A percentile compares a stretch with the other conserved stretches of the same genome.
Evolutionary conservation across 2,113 vertebrate species (phyloP).

Genomic region (Eulemur macaco): DNA sequence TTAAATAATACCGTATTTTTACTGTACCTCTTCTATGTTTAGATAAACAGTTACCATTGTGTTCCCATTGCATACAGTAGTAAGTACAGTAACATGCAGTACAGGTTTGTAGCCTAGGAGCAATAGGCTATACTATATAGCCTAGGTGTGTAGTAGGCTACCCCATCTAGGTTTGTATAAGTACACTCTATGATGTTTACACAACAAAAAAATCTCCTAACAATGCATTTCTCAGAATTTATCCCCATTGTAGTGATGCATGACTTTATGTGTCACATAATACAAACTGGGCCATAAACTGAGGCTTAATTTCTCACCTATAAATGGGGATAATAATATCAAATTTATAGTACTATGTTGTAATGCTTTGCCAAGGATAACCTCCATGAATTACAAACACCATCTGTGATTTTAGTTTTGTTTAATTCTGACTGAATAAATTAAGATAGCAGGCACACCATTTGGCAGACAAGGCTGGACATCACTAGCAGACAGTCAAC

Average conservation of each 20-base stretch:
- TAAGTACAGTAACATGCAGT: neutral
- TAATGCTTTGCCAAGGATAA: neutral
- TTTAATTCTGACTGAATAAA: constrained; percentile 1
- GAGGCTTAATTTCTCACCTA: neutral
- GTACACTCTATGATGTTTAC: neutral
- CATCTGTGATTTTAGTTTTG: constrained; percentile 7
- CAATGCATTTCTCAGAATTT: neutral
- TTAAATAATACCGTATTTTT: neutral
- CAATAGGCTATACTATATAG: neutral
- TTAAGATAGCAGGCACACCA: neutral
- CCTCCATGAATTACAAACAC: neutral
- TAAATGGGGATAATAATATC: neutral
- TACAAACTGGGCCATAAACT: neutral
- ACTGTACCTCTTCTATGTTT: neutral
- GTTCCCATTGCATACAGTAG: neutral
- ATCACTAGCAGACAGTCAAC: constrained; percentile 28
- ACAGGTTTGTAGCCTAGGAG: neutral
- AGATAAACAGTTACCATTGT: neutral
- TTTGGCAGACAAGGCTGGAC: neutral
- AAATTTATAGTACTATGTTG: neutral
- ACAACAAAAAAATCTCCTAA: neutral
- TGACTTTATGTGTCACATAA: neutral
- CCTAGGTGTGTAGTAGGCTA: neutral
- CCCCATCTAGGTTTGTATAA: neutral
- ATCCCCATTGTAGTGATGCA: neutral